Conservation (phyloP, 2,888 invertebrate genomes). For the Tanypteryx hageni region DNA sequence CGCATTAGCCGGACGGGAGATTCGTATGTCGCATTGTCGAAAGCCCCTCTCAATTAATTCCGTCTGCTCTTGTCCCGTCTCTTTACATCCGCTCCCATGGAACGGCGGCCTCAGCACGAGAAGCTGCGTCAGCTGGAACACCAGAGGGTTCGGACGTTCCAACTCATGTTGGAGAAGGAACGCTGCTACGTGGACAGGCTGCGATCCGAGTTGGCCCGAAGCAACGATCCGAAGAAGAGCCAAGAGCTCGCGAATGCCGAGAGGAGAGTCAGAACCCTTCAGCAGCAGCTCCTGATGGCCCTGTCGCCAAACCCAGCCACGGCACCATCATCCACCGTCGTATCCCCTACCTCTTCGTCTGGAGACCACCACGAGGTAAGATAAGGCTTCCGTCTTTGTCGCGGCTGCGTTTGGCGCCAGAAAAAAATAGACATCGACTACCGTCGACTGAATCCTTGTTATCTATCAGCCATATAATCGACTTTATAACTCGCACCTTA, state of each 20-base stretch:
- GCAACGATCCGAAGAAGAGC: slow-evolving; percentile 73
- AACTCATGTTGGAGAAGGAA: slow-evolving; percentile 93
- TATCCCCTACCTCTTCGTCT: slow-evolving; percentile 33
- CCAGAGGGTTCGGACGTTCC: slow-evolving; percentile 89
- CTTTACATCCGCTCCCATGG: not conserved
- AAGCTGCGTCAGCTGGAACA: slow-evolving; percentile 87
- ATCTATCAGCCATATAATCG: too few species aligned
- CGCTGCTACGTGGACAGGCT: slow-evolving; percentile 88
- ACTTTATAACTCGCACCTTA: too few species aligned
- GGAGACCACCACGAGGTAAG: slow-evolving; percentile 17
- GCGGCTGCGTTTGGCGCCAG: not conserved
- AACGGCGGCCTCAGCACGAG: slow-evolving; percentile 81
- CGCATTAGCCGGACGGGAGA: not conserved
- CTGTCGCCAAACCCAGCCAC: slow-evolving; percentile 52
- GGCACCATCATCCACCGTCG: slow-evolving; percentile 13
- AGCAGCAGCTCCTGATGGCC: slow-evolving; percentile 77
- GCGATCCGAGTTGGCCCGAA: slow-evolving; percentile 80
- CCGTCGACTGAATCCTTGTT: too few species aligned
- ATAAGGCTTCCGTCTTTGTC: not conserved
- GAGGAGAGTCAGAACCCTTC: slow-evolving; percentile 79
- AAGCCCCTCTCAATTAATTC: not conserved
- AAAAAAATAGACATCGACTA: too few species aligned
- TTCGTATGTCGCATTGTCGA: not conserved
- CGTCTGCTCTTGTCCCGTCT: not conserved
- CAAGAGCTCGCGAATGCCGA: slow-evolving; percentile 79